Evolutionary conservation across 1,140 invertebrate species (phyloP).

Genomic region (Orchestia grillus): DNA sequence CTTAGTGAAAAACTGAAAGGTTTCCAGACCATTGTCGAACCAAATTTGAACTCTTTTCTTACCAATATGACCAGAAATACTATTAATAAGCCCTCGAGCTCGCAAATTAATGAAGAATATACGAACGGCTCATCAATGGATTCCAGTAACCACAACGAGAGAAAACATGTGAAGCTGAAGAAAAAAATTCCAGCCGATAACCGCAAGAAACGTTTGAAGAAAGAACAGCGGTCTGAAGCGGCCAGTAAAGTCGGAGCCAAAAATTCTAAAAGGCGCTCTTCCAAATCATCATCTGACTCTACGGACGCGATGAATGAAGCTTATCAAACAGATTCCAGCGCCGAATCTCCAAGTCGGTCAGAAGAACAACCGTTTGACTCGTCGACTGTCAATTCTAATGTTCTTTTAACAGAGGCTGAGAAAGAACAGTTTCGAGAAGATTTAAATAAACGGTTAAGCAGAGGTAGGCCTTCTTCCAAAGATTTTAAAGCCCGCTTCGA

Average conservation of each 20-base stretch:
- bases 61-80: not conserved
- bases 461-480: not conserved
- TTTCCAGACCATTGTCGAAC: not conserved
- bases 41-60: not conserved
- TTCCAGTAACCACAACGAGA: not conserved
- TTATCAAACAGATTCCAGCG: not conserved
- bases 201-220: not conserved
- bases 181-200: not conserved
- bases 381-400: not conserved
- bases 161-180: not conserved
- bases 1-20: slow-evolving; percentile 10
- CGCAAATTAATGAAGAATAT: not conserved
- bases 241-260: not conserved
- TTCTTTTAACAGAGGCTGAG: not conserved
- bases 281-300: not conserved
- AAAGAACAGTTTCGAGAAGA: not conserved
- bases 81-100: not conserved
- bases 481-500: not conserved
- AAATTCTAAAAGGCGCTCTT: not conserved
- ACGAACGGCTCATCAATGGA: not conserved
- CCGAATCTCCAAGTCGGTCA: not conserved
- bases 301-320: not conserved
- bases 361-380: not conserved
- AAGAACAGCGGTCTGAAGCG: not conserved
- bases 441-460: not conserved